Evolutionary conservation across 2,797 vertebrate species (phyloP).

Genomic region (Taeniopygia guttata): DNA sequence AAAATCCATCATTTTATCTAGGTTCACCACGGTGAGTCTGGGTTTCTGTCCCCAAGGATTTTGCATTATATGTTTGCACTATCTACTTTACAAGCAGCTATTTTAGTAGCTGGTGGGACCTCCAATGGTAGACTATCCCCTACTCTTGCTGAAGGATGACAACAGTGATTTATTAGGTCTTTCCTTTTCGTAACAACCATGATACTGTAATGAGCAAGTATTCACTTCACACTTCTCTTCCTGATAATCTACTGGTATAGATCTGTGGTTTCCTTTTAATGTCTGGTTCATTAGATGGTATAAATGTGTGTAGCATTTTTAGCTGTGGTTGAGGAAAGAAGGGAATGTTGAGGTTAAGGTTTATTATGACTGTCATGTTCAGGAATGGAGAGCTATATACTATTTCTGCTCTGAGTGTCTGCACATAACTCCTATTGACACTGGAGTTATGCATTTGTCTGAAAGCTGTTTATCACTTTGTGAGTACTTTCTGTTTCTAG

Average conservation of each 20-base stretch:
- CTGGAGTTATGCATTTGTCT: conserved; percentile 9
- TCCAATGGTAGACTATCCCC: neutral
- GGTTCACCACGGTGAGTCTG: neutral
- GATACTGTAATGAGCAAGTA: conserved; percentile 24
- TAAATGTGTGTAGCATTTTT: conserved; percentile 49
- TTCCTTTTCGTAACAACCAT: conserved; percentile 22
- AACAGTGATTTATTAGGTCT: conserved; percentile 27
- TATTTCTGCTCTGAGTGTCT: conserved; percentile 43
- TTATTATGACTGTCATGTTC: conserved; percentile 61
- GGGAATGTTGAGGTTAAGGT: conserved; percentile 62
- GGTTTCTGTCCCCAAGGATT: neutral
- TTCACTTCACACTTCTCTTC: conserved; percentile 70
- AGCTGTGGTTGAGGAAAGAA: conserved; percentile 65
- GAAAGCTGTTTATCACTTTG: conserved; percentile 25
- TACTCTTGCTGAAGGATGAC: neutral
- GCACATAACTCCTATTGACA: conserved; percentile 20
- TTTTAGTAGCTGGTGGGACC: neutral
- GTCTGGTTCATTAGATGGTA: conserved; percentile 65
- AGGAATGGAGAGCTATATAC: conserved; percentile 41
- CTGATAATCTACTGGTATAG: conserved; percentile 66
- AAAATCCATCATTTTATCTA: neutral
- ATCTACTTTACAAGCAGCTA: neutral
- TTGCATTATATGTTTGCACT: neutral
- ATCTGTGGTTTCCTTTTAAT: conserved; percentile 72
- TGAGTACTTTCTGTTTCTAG: neutral